A percentile compares a stretch with the other conserved stretches of the same genome.
Conservation (phyloP, 2,888 invertebrate genomes). For the Spilarctia lutea region DNA sequence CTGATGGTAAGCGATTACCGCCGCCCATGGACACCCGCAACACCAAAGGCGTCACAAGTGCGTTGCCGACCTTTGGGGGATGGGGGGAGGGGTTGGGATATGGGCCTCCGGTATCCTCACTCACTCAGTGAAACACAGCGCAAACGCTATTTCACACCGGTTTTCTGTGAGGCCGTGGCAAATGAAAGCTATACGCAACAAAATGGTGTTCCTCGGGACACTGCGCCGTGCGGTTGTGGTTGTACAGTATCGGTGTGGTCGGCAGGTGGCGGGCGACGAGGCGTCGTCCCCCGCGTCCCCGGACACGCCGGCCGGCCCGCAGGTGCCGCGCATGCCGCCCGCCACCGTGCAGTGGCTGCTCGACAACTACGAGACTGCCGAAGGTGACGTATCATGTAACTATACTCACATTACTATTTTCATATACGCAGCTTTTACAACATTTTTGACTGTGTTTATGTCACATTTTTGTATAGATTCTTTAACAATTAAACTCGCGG, state of each 20-base stretch:
- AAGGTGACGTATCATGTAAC: constrained; percentile 75
- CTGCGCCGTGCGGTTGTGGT: too few species aligned
- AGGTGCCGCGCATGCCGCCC: constrained; percentile 81
- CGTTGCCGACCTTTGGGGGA: too few species aligned
- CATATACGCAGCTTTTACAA: neutral
- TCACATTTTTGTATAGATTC: neutral
- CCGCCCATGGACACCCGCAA: too few species aligned
- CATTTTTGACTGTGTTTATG: neutral
- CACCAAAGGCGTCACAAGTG: too few species aligned
- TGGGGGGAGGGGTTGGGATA: too few species aligned
- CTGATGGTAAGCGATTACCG: too few species aligned
- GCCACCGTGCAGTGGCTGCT: constrained; percentile 98
- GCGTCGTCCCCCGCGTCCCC: constrained; percentile 81
- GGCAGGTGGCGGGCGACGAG: constrained; percentile 86
- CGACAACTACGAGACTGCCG: constrained; percentile 99
- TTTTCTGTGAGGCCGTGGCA: too few species aligned
- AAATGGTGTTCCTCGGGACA: too few species aligned
- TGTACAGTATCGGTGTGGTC: neutral
- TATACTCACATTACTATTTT: constrained; percentile 9
- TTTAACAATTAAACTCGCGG: neutral
- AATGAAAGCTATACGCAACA: too few species aligned
- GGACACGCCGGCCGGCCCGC: constrained; percentile 76
- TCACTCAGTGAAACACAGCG: too few species aligned
- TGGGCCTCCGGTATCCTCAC: too few species aligned
- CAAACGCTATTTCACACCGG: too few species aligned